Evolutionary conservation across 2,888 invertebrate genomes (phyloP).

Genomic region (Spicauda simplicius): DNA sequence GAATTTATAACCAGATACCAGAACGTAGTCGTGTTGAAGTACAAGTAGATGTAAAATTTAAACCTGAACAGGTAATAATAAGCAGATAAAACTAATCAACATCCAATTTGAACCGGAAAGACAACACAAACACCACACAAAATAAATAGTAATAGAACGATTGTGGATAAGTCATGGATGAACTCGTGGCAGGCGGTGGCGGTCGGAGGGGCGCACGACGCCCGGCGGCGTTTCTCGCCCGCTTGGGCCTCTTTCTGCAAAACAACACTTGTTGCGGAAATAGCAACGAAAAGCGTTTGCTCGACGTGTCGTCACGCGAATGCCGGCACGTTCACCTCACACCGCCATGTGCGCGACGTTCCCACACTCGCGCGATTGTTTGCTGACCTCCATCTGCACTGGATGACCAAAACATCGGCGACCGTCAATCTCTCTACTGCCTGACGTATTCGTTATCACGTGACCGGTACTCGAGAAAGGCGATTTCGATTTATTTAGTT

Average conservation of each 20-base stretch:
- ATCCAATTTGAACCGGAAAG: background rate
- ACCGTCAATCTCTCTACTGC: background rate
- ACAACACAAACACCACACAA: background rate
- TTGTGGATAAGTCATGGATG: conserved; percentile 5
- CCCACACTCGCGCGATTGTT: conserved; percentile 5
- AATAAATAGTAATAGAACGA: background rate
- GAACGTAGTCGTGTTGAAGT: too few species aligned
- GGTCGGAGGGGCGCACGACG: conserved; percentile 46
- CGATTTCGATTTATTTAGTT: too few species aligned
- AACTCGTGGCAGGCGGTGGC: conserved; percentile 28
- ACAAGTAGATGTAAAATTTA: too few species aligned
- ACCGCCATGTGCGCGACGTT: conserved; percentile 46
- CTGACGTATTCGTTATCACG: background rate
- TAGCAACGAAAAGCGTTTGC: conserved; percentile 75
- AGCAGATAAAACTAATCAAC: background rate
- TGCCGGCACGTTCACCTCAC: conserved; percentile 63
- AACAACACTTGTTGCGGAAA: conserved; percentile 83
- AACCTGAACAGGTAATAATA: background rate
- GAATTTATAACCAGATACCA: too few species aligned
- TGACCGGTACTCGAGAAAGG: too few species aligned
- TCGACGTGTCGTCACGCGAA: conserved; percentile 48
- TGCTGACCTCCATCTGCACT: background rate
- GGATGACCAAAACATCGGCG: background rate
- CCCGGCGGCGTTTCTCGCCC: conserved; percentile 55
- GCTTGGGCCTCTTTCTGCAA: conserved; percentile 75